Conservation (phyloP, 2,797 vertebrate genomes). For the Phoeniculus purpureus region DNA sequence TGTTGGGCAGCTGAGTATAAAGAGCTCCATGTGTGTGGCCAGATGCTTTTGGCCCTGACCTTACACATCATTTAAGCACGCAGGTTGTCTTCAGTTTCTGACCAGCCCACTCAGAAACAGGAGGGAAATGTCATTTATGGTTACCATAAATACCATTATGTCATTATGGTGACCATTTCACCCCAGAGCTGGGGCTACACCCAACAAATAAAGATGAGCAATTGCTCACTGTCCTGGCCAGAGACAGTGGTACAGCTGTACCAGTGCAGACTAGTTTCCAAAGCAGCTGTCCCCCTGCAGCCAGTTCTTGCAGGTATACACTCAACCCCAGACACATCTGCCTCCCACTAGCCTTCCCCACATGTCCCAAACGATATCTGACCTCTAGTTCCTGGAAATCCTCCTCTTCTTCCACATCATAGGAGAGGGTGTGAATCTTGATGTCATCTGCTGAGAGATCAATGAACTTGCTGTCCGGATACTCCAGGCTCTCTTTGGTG, state of each 20-base stretch:
- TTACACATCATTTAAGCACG: neutral
- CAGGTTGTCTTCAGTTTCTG: neutral
- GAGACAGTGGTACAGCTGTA: neutral
- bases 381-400: conserved; percentile 96
- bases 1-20: neutral
- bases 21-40: neutral
- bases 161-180: neutral
- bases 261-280: neutral
- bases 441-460: conserved; percentile 85
- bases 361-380: conserved; percentile 28
- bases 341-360: neutral
- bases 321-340: neutral
- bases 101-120: neutral
- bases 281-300: neutral
- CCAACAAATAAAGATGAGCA: neutral
- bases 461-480: conserved; percentile 85
- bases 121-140: neutral
- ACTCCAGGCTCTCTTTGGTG: conserved; percentile 84
- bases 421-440: conserved; percentile 91
- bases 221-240: neutral
- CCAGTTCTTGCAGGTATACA: neutral
- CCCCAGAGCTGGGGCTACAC: neutral
- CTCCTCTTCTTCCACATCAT: conserved; percentile 89
- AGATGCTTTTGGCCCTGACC: neutral
- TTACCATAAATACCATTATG: no score